Percentiles rank a stretch among this genome's conserved stretches.
These are phyloP conservation scores for Aphodius granarius DNA, from an alignment of 2,888 invertebrate species.

Conservation along the genomic window DNA sequence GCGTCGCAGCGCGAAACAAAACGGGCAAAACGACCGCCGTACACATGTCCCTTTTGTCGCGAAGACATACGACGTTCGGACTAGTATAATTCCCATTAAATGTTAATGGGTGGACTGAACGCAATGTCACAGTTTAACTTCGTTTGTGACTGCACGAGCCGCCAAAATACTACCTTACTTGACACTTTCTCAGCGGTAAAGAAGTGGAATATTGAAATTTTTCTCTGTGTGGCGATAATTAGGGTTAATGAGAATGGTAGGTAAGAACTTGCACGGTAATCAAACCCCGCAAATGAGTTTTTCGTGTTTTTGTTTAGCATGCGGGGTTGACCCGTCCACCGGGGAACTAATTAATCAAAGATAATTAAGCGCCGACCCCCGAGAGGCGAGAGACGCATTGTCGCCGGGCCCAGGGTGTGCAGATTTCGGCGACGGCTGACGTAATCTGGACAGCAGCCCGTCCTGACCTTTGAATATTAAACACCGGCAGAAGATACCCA, in stretches of 20 bases:
- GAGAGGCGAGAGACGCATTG: conserved; percentile 9
- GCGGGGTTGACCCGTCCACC: neutral
- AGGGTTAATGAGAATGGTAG: conserved; percentile 17
- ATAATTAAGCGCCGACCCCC: neutral
- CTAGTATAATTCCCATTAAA: conserved; percentile 53
- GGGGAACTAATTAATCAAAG: conserved; percentile 5
- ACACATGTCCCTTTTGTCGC: conserved; percentile 53
- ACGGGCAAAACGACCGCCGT: conserved; percentile 45
- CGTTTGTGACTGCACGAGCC: neutral
- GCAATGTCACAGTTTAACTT: conserved; percentile 46
- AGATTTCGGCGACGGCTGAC: neutral
- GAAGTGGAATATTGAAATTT: neutral
- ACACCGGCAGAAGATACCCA: conserved; percentile 18
- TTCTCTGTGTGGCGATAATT: conserved; percentile 11
- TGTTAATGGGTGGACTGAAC: conserved; percentile 51
- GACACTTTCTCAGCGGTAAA: no score
- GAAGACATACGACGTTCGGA: conserved; percentile 44
- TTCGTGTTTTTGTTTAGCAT: conserved; percentile 22
- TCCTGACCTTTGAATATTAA: conserved; percentile 27
- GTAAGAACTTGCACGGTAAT: conserved; percentile 19
- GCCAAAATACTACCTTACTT: no score
- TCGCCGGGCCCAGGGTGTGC: neutral
- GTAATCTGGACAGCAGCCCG: conserved; percentile 4
- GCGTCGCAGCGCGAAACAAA: conserved; percentile 26
- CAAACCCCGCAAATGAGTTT: conserved; percentile 20